phyloP scores from a whole-genome alignment of 2,797 vertebrate genomes.

The Erethizon dorsatum region DNA sequence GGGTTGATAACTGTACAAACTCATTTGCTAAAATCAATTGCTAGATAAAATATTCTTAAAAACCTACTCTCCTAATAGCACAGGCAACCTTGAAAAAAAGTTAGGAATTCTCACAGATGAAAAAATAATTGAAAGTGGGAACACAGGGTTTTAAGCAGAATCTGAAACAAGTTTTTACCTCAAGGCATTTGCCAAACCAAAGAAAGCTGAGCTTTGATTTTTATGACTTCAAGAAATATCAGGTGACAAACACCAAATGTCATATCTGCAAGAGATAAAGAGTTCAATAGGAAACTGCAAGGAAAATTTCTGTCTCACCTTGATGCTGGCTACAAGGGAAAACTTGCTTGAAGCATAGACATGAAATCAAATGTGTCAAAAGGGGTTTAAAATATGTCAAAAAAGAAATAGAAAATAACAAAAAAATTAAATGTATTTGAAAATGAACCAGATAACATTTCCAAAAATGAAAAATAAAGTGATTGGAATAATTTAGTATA shows the following conservation, averaged over 20 bases:
- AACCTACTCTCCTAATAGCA: background rate
- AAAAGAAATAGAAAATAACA: background rate
- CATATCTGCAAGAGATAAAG: background rate
- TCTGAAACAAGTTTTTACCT: background rate
- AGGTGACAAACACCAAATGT: background rate
- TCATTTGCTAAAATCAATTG: background rate
- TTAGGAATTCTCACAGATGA: background rate
- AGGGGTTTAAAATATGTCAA: background rate
- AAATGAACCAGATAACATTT: background rate
- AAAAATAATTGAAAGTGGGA: background rate
- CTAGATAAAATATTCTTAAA: background rate
- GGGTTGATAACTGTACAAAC: background rate
- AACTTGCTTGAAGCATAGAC: background rate
- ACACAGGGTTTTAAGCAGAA: background rate
- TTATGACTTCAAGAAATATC: constrained; percentile 10
- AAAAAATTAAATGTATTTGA: background rate
- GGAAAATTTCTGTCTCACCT: background rate
- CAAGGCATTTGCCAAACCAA: background rate
- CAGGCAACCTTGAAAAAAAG: background rate
- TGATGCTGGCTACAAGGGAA: background rate
- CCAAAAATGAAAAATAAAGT: background rate
- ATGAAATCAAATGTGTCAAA: constrained; percentile 1
- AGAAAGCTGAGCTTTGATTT: background rate
- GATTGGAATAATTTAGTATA: background rate
- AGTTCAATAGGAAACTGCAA: background rate